These are phyloP conservation scores for Hydroisotoma schaefferi DNA, from an alignment of 2,888 invertebrate genomes.

Conservation along the genomic window DNA sequence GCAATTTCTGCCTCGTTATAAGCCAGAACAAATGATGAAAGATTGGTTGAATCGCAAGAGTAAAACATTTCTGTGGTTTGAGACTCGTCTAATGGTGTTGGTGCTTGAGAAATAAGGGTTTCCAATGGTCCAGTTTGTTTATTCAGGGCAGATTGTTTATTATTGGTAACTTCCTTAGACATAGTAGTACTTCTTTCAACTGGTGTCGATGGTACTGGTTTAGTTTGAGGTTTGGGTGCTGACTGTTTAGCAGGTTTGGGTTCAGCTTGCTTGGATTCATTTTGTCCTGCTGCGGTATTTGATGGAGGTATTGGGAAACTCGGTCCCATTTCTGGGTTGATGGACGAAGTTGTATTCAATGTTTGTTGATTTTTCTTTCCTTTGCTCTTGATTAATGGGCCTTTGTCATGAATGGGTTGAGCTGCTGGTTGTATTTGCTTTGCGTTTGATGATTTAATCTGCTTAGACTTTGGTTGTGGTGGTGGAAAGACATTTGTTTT, in stretches of 20 bases:
- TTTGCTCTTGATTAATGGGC: slow-evolving; percentile 18
- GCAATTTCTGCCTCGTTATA: neutral
- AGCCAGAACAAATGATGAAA: neutral
- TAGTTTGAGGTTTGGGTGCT: neutral
- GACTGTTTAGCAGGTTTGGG: neutral
- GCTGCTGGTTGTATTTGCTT: slow-evolving; percentile 21
- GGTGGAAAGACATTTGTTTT: too few relatives aligned
- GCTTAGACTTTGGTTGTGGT: too few relatives aligned
- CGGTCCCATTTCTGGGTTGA: neutral
- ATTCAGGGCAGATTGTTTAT: too few relatives aligned
- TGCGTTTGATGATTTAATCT: slow-evolving; percentile 15
- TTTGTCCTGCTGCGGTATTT: slow-evolving; percentile 15
- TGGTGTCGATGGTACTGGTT: too few relatives aligned
- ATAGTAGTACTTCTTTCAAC: too few relatives aligned
- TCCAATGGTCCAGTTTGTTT: slow-evolving; percentile 13
- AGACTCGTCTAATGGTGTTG: neutral
- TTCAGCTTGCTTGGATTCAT: slow-evolving; percentile 35
- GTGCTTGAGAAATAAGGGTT: neutral
- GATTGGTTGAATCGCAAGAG: neutral
- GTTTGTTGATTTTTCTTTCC: slow-evolving; percentile 15
- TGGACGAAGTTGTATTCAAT: neutral
- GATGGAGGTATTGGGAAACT: slow-evolving; percentile 2
- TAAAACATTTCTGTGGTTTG: slow-evolving; percentile 12
- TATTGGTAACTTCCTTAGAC: neutral
- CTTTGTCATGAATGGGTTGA: slow-evolving; percentile 16